These are phyloP conservation scores for Axea sp. DNA, from an alignment of 2,888 invertebrate genomes.

Conservation along the genomic window DNA sequence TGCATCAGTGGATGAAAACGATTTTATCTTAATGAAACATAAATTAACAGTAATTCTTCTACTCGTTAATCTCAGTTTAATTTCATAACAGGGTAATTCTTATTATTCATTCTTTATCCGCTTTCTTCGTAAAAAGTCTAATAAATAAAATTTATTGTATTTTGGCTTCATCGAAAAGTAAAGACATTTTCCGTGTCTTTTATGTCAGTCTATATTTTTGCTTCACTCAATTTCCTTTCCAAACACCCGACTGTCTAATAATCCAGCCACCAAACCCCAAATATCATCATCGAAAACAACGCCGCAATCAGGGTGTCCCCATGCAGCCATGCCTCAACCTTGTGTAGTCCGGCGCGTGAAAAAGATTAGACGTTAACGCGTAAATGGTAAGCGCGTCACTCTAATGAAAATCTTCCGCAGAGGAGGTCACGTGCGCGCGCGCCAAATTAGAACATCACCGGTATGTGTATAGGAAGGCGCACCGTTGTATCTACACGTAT, in stretches of 20 bases:
- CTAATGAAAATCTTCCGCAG: conserved; percentile 74
- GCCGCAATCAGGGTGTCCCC: conserved; percentile 9
- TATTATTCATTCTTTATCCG: too few species aligned
- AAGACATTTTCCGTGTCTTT: too few species aligned
- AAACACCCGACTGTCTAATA: conserved; percentile 6
- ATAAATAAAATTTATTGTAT: too few species aligned
- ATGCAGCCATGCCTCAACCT: background rate
- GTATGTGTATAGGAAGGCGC: conserved; percentile 48
- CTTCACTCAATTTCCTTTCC: too few species aligned
- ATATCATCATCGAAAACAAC: conserved; percentile 6
- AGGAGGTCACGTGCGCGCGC: conserved; percentile 57
- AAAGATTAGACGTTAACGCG: conserved; percentile 55
- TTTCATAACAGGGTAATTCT: too few species aligned
- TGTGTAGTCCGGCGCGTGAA: conserved; percentile 18
- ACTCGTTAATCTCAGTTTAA: too few species aligned
- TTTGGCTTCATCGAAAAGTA: too few species aligned
- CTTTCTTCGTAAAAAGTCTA: too few species aligned
- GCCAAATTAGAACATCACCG: conserved; percentile 61
- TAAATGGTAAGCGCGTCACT: conserved; percentile 67
- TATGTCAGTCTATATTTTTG: too few species aligned
- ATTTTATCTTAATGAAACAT: too few species aligned
- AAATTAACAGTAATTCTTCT: too few species aligned
- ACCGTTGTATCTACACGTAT: conserved; percentile 67
- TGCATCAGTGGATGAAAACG: too few species aligned
- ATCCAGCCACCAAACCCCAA: conserved; percentile 4